Evolutionary conservation across 2,888 invertebrate species (phyloP), one percentile per base, ranked within the genome.

Genomic region (Thymelicus sylvestris): DNA sequence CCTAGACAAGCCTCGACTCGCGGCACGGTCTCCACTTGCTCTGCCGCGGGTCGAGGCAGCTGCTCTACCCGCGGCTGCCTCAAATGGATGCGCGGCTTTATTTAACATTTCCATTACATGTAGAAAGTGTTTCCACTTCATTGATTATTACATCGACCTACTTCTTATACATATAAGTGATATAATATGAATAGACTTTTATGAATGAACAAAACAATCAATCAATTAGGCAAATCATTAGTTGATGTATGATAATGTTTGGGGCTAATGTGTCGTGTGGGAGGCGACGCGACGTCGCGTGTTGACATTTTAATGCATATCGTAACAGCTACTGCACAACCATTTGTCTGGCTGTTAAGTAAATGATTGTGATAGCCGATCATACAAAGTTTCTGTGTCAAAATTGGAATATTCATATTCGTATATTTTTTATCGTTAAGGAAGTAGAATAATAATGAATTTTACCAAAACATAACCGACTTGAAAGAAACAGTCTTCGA

Each of bases 221-320:
- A 71, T 71, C 61, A 71, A 67, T 57, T 62, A 62, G 57, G 41
- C 7, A 52, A 55, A 63, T 67, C 62, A 67, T 66, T 71, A 71
- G 41, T 60, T 67, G 65, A 71, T 73, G 66, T 66, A 67, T 68
- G 71, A 63, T 73, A 71, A 68, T 62, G 47, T 63, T 66, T 71
- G 60, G 59, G 61, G 15, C 39, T 62, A 67, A 73, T 67, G 47
- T 60, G 10, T 44, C 7, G 50, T 52, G 73, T 71, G 67, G 73
- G 73, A 48, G 10, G 72, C 24, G 8, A 61, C 38, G 60, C 48
- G 41, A 55, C 59, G 67, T 48, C 59, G 67, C 48, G 64, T 64
- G 63, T 55, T 72, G 69, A 74, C 72, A 69, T 70, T 68, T 70
- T 72, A 70, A 71, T 72, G 67, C 57, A 71, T 66, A 62, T 48